Percentiles rank a stretch among this genome's conserved stretches.
Conservation (phyloP, 1,140 invertebrate species). For the Sipha flava region DNA sequence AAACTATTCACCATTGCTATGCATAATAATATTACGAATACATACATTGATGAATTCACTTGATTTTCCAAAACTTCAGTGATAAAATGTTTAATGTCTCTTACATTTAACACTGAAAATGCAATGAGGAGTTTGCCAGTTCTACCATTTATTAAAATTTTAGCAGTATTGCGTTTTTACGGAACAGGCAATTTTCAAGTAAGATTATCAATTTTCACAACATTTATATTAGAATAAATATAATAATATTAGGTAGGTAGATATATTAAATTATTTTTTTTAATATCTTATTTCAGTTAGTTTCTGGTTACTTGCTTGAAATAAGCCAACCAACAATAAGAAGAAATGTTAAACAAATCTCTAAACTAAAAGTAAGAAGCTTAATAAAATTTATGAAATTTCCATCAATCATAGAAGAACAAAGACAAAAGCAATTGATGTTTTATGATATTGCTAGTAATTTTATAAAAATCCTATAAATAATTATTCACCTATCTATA, state of each 20-base stretch:
- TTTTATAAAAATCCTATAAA: too few species aligned
- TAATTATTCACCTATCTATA: neutral
- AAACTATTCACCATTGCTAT: too few species aligned
- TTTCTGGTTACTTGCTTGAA: neutral
- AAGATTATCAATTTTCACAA: too few species aligned
- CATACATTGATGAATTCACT: neutral
- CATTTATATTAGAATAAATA: too few species aligned
- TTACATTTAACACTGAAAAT: neutral
- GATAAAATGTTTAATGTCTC: neutral
- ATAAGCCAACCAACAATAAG: neutral
- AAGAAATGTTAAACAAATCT: neutral
- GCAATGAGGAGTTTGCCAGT: neutral
- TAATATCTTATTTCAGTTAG: neutral
- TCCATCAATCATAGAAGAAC: neutral
- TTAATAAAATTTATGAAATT: neutral
- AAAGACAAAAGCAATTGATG: neutral
- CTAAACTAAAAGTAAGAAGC: neutral
- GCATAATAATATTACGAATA: too few species aligned
- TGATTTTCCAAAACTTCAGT: neutral
- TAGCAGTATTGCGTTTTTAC: neutral
- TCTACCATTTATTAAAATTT: neutral
- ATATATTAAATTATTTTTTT: too few species aligned
- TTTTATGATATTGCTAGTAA: neutral
- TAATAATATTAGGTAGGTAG: too few species aligned
- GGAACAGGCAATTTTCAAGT: neutral